These are phyloP conservation scores for Belgica antarctica DNA, from an alignment of 2,888 invertebrate genomes.

Conservation along the genomic window DNA sequence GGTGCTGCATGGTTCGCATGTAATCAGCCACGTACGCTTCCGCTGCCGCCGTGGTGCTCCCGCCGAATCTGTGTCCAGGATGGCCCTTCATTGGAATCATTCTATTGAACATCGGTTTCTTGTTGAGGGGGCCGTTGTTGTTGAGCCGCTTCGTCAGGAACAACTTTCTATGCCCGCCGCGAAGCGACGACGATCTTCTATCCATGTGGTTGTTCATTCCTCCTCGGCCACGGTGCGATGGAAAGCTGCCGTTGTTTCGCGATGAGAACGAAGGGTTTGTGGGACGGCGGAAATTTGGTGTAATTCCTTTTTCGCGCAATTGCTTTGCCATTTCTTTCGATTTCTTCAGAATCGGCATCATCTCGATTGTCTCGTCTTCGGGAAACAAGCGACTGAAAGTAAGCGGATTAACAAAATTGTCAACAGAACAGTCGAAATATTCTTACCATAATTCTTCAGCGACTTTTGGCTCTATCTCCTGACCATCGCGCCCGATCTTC, in stretches of 20 bases:
- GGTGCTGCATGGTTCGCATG: constrained; percentile 84
- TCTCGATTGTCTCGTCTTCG: constrained; percentile 86
- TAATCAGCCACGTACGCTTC: constrained; percentile 86
- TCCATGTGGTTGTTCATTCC: constrained; percentile 49
- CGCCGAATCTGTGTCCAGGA: constrained; percentile 47
- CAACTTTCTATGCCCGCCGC: constrained; percentile 55
- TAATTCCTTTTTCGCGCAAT: constrained; percentile 57
- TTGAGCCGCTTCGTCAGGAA: constrained; percentile 55
- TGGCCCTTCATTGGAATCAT: constrained; percentile 35
- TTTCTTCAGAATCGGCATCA: constrained; percentile 81
- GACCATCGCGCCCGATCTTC: constrained; percentile 97
- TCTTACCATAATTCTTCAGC: constrained; percentile 77
- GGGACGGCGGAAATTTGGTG: constrained; percentile 56
- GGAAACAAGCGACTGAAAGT: constrained; percentile 71
- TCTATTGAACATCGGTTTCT: constrained; percentile 38
- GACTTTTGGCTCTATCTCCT: constrained; percentile 95
- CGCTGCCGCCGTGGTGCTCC: constrained; percentile 65
- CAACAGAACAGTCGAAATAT: background rate
- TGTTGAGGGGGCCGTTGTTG: background rate
- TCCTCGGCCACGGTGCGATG: constrained; percentile 51
- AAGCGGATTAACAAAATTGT: background rate
- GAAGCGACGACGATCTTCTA: constrained; percentile 46
- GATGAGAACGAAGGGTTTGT: constrained; percentile 49
- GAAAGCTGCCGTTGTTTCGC: constrained; percentile 49
- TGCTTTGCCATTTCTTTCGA: constrained; percentile 79